Evolutionary conservation across 2,113 vertebrate genomes (phyloP).

Genomic region (Neotoma lepida): DNA sequence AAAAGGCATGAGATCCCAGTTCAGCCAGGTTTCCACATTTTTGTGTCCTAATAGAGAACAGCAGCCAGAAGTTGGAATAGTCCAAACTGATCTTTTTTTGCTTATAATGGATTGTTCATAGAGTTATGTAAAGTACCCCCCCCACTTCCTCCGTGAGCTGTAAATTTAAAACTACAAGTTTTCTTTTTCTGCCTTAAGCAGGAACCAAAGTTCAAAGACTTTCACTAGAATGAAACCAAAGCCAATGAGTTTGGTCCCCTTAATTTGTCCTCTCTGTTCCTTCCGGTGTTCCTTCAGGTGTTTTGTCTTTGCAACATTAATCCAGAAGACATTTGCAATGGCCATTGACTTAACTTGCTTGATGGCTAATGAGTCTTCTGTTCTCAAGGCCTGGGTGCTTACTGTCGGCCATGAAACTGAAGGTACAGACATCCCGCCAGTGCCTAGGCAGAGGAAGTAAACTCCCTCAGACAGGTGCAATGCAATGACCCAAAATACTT

Average conservation of each 20-base stretch:
- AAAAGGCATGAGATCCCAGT: slow-evolving; percentile 28
- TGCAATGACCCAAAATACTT: not conserved
- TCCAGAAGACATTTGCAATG: not conserved
- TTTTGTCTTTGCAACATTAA: slow-evolving; percentile 4
- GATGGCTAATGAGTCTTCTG: not conserved
- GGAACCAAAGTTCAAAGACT: slow-evolving; percentile 56
- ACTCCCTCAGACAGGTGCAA: not conserved
- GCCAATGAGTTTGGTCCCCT: not conserved
- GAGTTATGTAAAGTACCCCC: slow-evolving; percentile 61
- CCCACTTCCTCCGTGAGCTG: not conserved
- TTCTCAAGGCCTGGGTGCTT: not conserved
- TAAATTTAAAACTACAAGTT: slow-evolving; percentile 57
- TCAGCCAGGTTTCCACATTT: slow-evolving; percentile 58
- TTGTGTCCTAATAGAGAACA: slow-evolving; percentile 66
- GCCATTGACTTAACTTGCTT: not conserved
- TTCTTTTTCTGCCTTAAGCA: slow-evolving; percentile 45
- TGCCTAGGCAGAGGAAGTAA: not conserved
- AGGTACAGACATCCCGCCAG: not conserved
- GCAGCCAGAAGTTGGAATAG: slow-evolving; percentile 52
- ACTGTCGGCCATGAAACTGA: not conserved
- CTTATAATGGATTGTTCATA: slow-evolving; percentile 59
- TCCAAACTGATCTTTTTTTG: slow-evolving; percentile 53
- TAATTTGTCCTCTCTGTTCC: not conserved
- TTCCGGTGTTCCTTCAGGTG: not conserved
- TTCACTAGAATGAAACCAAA: slow-evolving; percentile 48